These are phyloP conservation scores for Drosophila sucinea DNA, from an alignment of 1,140 invertebrate genomes.

Conservation along the genomic window DNA sequence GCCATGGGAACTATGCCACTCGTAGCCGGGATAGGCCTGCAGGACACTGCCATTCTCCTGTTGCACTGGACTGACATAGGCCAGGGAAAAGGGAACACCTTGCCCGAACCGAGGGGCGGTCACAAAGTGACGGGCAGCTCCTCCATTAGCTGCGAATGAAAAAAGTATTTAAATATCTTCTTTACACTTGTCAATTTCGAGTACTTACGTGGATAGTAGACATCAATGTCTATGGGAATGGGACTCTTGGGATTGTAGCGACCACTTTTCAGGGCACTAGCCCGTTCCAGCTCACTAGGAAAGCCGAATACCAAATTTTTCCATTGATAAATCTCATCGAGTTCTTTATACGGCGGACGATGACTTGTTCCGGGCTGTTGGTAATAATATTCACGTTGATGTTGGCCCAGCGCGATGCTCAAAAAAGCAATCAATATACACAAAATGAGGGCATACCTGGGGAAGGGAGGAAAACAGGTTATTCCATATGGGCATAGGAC, in stretches of 20 bases:
- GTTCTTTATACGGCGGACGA: conserved; percentile 31
- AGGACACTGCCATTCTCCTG: conserved; percentile 47
- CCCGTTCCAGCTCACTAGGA: conserved; percentile 44
- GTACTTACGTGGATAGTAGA: conserved; percentile 58
- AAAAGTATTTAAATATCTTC: neutral
- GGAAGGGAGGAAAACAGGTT: neutral
- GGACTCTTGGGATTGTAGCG: conserved; percentile 57
- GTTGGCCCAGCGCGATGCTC: conserved; percentile 11
- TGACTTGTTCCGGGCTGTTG: conserved; percentile 5
- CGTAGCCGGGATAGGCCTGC: conserved; percentile 56
- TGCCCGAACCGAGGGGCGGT: conserved; percentile 60
- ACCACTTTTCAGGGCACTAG: conserved; percentile 40
- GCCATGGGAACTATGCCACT: conserved; percentile 65
- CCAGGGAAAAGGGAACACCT: conserved; percentile 63
- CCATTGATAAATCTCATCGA: conserved; percentile 45
- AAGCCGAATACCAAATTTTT: conserved; percentile 61
- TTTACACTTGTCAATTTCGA: neutral
- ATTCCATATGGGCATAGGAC: neutral
- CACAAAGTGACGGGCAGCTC: conserved; percentile 36
- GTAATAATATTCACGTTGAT: conserved; percentile 20
- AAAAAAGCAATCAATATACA: conserved; percentile 4
- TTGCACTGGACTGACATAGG: conserved; percentile 31
- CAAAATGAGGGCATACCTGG: neutral
- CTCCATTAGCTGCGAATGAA: conserved; percentile 26
- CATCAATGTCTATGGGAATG: conserved; percentile 64